Conservation (phyloP, 2,888 invertebrate species). For the Chaetoderma sp. region DNA sequence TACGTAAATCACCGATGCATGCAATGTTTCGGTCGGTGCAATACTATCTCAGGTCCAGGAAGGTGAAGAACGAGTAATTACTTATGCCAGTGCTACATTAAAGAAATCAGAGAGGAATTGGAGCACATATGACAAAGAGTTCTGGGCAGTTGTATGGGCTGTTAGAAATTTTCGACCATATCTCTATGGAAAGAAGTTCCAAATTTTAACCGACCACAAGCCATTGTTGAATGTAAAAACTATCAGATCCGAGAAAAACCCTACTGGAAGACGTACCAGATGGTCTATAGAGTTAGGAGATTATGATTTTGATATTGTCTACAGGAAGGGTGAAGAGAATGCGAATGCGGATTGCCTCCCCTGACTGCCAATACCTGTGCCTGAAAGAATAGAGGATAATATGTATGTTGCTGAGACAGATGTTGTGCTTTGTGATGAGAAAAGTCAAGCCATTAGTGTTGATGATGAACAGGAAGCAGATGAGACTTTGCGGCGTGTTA, state of each 20-base stretch:
- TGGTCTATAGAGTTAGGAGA: slow-evolving; percentile 28
- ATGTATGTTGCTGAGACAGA: too few relatives aligned
- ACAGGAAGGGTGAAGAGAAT: slow-evolving; percentile 23
- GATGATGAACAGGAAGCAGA: too few relatives aligned
- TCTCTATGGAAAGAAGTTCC: slow-evolving; percentile 26
- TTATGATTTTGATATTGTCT: slow-evolving; percentile 21
- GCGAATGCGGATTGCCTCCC: slow-evolving; percentile 31
- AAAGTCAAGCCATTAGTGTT: too few relatives aligned
- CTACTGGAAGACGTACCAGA: slow-evolving; percentile 31
- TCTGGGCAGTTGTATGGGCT: slow-evolving; percentile 31
- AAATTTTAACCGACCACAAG: slow-evolving; percentile 31
- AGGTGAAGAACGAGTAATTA: slow-evolving; percentile 21
- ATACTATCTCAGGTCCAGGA: slow-evolving; percentile 30
- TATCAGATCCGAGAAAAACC: slow-evolving; percentile 24
- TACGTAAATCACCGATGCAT: slow-evolving; percentile 30
- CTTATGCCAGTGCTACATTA: slow-evolving; percentile 30
- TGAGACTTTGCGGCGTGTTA: too few relatives aligned
- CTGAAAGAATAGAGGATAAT: too few relatives aligned
- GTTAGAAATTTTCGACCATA: slow-evolving; percentile 31
- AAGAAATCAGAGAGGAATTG: slow-evolving; percentile 28
- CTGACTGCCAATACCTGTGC: slow-evolving; percentile 11
- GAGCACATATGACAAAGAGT: slow-evolving; percentile 28
- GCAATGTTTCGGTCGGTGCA: slow-evolving; percentile 17
- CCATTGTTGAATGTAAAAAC: slow-evolving; percentile 32
- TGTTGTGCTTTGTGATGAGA: too few relatives aligned